Conservation (phyloP, 2,888 invertebrate species). For the Synergus japonicus region DNA sequence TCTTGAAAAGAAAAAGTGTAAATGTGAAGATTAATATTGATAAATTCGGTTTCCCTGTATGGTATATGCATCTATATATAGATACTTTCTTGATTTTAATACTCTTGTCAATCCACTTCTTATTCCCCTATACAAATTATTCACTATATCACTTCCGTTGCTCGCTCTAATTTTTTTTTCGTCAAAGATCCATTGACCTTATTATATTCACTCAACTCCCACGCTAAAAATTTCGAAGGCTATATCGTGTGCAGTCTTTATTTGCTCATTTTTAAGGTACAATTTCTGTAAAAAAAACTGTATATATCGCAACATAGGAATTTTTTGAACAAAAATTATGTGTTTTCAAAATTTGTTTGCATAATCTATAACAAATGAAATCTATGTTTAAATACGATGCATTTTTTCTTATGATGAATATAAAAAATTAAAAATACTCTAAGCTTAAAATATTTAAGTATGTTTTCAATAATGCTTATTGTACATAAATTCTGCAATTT, state of each 20-base stretch:
- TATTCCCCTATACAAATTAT: not conserved
- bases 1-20: too few relatives aligned
- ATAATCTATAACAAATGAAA: too few relatives aligned
- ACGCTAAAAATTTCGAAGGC: not conserved
- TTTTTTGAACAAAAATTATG: not conserved
- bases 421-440: too few relatives aligned
- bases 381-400: too few relatives aligned
- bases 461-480: too few relatives aligned
- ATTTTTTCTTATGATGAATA: too few relatives aligned
- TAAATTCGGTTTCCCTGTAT: not conserved
- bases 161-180: not conserved
- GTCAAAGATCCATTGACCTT: not conserved
- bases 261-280: not conserved
- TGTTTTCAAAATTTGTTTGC: too few relatives aligned
- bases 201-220: not conserved
- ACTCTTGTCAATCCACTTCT: not conserved
- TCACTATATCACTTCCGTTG: not conserved
- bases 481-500: too few relatives aligned
- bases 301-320: not conserved
- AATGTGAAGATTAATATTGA: too few relatives aligned
- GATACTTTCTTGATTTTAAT: not conserved
- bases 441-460: too few relatives aligned
- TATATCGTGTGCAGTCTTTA: too few relatives aligned
- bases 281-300: too few relatives aligned
- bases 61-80: not conserved